Base-by-base conservation (phyloP, 1,140 invertebrate species). In the Aricia agestis region DNA sequence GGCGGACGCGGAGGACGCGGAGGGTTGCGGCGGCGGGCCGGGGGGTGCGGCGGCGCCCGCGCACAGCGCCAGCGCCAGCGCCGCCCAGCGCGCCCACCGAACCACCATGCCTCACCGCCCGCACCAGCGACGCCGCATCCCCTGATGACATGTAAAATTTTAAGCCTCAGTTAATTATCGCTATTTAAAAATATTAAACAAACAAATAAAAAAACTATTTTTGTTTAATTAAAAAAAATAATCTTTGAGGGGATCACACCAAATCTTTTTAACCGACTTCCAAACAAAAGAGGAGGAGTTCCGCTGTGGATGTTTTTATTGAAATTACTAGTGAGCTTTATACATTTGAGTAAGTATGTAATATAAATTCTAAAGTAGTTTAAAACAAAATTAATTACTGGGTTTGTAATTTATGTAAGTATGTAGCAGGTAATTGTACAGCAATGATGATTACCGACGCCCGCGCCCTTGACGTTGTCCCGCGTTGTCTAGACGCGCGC, bases 81-180 rank as follows among this genome's bases (percentile, higher is more conserved):
- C 82, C 83, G 78, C 82, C 77, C 83, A 82, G 82, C 85, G 84
- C 82, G 79, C 83, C 81, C 82, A 84, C 84, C 84, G 82, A 83
- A 80, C 82, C 78, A 74, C 75, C 86, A 88, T 88, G 76, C 78
- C 82, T 87, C 86, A 87, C 83, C 85, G 79, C 65, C 74, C 63
- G 74, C 85, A 78, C 65, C 74, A 67, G 74, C 73, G 0, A 10
- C 19, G 0, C 31, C 52, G 19, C 31, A 63, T 70, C 32, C 18
- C 65, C 45, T 67, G 52, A n/a, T 87, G 58, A 76, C 36, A 36
- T 36, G n/a, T n/a, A 36, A 76, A 76, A 78, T 77, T 10, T 19
- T n/a, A 59, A 36, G 36, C 5, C 36, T 36, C 36, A 36, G 36
- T 36, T 36, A 36, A 36, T 2, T 9, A 36, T 36, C 36, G 36